Evolutionary conservation across 2,797 vertebrate species (phyloP).

Genomic region (Catharus ustulatus): DNA sequence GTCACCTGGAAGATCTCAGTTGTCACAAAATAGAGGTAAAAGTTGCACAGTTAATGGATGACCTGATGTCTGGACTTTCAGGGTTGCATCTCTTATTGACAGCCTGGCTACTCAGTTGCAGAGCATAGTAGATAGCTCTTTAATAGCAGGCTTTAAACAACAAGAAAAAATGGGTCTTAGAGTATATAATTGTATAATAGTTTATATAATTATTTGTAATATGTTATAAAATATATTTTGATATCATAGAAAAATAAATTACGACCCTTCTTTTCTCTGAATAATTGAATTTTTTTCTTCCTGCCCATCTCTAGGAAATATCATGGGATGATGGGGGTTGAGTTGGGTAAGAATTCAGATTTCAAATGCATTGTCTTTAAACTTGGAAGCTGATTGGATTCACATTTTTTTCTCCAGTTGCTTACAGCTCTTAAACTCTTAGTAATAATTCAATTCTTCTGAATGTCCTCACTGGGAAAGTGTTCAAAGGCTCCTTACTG

Average conservation of each 20-base stretch:
- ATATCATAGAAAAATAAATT: neutral
- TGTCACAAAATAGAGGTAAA: neutral
- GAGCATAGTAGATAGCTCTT: neutral
- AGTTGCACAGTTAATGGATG: neutral
- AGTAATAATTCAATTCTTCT: neutral
- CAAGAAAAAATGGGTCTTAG: neutral
- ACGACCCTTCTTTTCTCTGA: neutral
- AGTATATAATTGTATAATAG: neutral
- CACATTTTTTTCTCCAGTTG: conserved; percentile 15
- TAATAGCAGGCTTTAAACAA: neutral
- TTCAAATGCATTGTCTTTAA: conserved; percentile 14
- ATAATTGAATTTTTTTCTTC: neutral
- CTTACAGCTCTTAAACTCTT: neutral
- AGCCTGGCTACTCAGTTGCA: neutral
- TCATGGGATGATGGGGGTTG: neutral
- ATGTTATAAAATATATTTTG: neutral
- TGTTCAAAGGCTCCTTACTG: neutral
- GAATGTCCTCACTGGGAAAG: neutral
- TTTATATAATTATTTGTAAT: neutral
- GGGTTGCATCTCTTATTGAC: neutral
- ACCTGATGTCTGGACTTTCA: neutral
- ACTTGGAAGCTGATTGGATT: neutral
- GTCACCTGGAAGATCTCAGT: neutral
- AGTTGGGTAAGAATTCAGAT: neutral
- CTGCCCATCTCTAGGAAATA: neutral